Evolutionary conservation across 2,113 vertebrate species (phyloP).

Genomic region (Lepisosteus oculatus): DNA sequence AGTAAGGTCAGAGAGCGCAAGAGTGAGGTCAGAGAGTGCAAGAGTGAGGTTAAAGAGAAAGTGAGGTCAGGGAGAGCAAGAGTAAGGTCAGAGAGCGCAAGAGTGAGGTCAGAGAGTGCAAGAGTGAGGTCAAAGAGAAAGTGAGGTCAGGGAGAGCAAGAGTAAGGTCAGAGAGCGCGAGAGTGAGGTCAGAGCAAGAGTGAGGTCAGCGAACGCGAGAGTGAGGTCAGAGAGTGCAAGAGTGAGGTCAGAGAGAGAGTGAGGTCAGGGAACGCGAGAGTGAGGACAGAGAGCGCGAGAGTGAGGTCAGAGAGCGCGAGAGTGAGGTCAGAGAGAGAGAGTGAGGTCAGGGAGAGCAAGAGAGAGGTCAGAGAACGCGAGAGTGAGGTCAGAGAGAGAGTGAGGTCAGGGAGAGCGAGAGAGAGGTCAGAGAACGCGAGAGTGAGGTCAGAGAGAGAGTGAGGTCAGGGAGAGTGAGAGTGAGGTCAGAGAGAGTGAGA

Average conservation of each 20-base stretch:
- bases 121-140: not conserved
- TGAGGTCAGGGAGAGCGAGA: too few relatives aligned
- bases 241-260: not conserved
- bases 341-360: not conserved
- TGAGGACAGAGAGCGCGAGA: not conserved
- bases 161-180: too few relatives aligned
- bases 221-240: not conserved
- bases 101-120: not conserved
- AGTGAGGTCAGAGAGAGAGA: conserved; percentile 16
- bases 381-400: too few relatives aligned
- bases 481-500: too few relatives aligned
- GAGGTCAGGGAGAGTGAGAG: too few relatives aligned
- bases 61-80: too few relatives aligned
- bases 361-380: not conserved
- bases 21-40: not conserved
- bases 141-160: not conserved
- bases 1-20: not conserved
- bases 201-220: conserved; percentile 15
- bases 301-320: too few relatives aligned
- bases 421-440: too few relatives aligned
- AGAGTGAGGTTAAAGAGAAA: too few relatives aligned
- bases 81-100: conserved; percentile 18
- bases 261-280: not conserved
- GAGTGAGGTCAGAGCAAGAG: too few relatives aligned
- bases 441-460: too few relatives aligned